These are phyloP conservation scores for Drosophila greeni DNA, from an alignment of 2,888 invertebrate species.

Conservation along the genomic window DNA sequence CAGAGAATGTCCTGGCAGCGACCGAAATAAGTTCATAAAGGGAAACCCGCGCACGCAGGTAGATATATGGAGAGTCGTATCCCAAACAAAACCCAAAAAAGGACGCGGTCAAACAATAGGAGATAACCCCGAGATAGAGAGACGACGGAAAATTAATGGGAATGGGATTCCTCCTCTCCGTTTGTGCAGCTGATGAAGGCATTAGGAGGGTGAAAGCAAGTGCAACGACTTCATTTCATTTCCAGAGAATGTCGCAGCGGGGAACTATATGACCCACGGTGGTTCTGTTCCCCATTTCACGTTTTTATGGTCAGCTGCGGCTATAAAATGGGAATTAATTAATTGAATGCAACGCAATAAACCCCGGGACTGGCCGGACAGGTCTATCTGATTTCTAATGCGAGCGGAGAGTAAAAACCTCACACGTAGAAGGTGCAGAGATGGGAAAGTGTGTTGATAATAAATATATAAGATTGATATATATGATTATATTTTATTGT, in stretches of 20 bases:
- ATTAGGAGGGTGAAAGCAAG: slow-evolving; percentile 50
- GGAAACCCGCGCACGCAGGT: slow-evolving; percentile 22
- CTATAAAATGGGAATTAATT: slow-evolving; percentile 40
- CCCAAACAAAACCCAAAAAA: slow-evolving; percentile 3
- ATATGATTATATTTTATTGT: too few relatives aligned
- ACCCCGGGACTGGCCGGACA: slow-evolving; percentile 13
- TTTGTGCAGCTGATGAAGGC: slow-evolving; percentile 58
- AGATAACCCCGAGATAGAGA: slow-evolving; percentile 37
- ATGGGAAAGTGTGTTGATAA: not conserved
- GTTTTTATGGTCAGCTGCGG: slow-evolving; percentile 29
- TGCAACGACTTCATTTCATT: slow-evolving; percentile 34
- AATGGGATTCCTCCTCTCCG: slow-evolving; percentile 44
- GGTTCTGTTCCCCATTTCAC: slow-evolving; percentile 28
- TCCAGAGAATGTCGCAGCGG: slow-evolving; percentile 56
- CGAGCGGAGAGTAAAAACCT: slow-evolving; percentile 16
- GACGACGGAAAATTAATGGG: slow-evolving; percentile 45
- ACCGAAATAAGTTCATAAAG: slow-evolving; percentile 23
- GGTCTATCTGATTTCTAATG: slow-evolving; percentile 17
- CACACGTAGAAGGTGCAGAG: slow-evolving; percentile 21
- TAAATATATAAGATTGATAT: too few relatives aligned
- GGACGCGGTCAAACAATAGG: slow-evolving; percentile 40
- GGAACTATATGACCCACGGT: slow-evolving; percentile 10
- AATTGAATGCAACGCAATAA: slow-evolving; percentile 36
- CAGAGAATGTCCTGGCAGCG: slow-evolving; percentile 18
- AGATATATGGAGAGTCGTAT: not conserved